Evolutionary conservation across 2,113 vertebrate genomes (phyloP), one percentile per base, ranked within the genome.

Genomic region (Megalops atlanticus): DNA sequence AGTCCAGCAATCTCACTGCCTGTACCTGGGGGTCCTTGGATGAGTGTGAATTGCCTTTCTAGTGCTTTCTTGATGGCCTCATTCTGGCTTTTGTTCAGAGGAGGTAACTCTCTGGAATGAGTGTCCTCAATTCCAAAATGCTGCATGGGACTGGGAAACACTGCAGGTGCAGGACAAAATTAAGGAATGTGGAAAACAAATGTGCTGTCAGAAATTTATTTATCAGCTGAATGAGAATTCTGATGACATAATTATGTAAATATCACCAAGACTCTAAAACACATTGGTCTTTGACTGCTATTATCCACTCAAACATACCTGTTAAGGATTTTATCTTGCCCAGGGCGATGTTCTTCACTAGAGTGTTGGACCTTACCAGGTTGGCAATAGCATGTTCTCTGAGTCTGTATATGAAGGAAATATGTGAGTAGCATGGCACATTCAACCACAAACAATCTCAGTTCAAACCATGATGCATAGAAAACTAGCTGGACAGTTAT

Each of bases 21-120:
- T 86, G 87, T 80, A 96, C 95, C 95, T 90, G 95, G 95, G 0
- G 95, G 96, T 15, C 95, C 96, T 80, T 96, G 95, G 83, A 96
- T 96, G 70, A 96, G 87, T 0, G 84, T 90, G 84, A 95, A 95
- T 0, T 85, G 36, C 49, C 88, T 87, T 18, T 1, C 77, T 70
- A 96, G 82, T 10, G 95, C 94, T 24, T 86, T 68, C 4, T 64
- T 74, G 41, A 96, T 39, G 0, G 94, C 94, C 2, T 0, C 4
- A 0, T 73, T 88, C 87, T 96, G 96, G 77, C 94, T 96, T 0
- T 12, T 21, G 78, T 96, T 96, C 47, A 96, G 90, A 21, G n/a
- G 68, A 0, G 0, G 0, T 10, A 80, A 72, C 4, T 75, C 52
- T 16, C 77, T 31, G 36, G 40, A 70, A 14, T 14, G 64, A 0